Evolutionary conservation across 92 coral and sea anemone genomes (phyloP).

Genomic region (Hydrozoanthus gracilis): DNA sequence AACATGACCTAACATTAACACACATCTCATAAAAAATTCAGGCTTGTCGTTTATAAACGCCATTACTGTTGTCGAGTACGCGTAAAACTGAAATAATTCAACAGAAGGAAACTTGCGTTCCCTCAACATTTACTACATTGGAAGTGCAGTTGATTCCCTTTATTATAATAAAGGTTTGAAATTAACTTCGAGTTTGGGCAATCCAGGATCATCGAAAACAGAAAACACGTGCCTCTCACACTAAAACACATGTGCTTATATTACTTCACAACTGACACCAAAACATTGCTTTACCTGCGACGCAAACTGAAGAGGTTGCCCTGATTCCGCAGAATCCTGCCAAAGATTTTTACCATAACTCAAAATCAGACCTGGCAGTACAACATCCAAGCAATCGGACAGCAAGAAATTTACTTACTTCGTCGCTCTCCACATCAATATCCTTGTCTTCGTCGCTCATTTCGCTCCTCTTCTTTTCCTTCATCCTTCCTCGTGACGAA

Average conservation of each 20-base stretch:
- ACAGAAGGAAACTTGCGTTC: slow-evolving; percentile 8
- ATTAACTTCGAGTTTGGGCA: slow-evolving; percentile 22
- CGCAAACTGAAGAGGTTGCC: slow-evolving; percentile 72
- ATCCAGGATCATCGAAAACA: slow-evolving; percentile 53
- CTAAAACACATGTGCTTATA: slow-evolving; percentile 96
- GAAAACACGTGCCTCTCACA: slow-evolving; percentile 91
- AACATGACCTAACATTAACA: slow-evolving; percentile 54
- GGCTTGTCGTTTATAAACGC: slow-evolving; percentile 51
- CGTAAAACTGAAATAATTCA: slow-evolving; percentile 9
- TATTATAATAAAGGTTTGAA: slow-evolving; percentile 8
- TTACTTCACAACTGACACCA: slow-evolving; percentile 92
- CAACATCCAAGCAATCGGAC: slow-evolving; percentile 43
- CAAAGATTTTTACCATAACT: slow-evolving; percentile 55
- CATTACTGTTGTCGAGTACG: slow-evolving; percentile 45
- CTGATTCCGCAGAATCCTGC: slow-evolving; percentile 73
- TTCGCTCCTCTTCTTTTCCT: slow-evolving; percentile 66
- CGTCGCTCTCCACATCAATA: slow-evolving; percentile 98
- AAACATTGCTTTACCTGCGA: slow-evolving; percentile 87
- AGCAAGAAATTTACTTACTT: slow-evolving; percentile 67
- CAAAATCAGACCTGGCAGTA: slow-evolving; percentile 46
- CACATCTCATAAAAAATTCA: slow-evolving; percentile 79
- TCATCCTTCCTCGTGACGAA: slow-evolving; percentile 86
- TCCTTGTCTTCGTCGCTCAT: slow-evolving; percentile 99
- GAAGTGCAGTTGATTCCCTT: neutral
- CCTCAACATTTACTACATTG: neutral